Base-by-base conservation (phyloP, 1,140 invertebrate species). In the Megalopta genalis region DNA sequence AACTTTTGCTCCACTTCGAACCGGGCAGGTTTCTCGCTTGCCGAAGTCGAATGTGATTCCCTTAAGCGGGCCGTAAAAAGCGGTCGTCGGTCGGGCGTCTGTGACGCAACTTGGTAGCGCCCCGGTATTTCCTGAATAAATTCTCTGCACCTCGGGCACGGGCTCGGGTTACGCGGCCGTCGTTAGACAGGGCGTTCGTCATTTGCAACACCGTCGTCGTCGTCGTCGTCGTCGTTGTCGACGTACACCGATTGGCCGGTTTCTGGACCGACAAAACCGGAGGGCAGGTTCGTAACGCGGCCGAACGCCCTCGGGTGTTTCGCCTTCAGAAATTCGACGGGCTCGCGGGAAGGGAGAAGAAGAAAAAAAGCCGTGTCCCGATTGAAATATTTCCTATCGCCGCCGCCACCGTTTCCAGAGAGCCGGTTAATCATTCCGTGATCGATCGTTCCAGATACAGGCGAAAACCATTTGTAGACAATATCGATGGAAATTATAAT, bases 41-140 rank as follows among this genome's bases (percentile, higher is more conserved):
- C 77, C 81, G 73, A 85, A 87, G 86, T 83, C 87, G 82, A 88
- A 90, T 89, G 87, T 83, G 90, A 91, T 92, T 92, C 90, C 91
- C 90, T 92, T 92, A 92, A 90, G 78, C 73, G 90, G n/a, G 91
- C 60, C 39, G 86, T 86, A 92, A 91, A 92, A 91, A 92, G 89
- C 82, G 73, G 90, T 87, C 77, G 80, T 52, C 42, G 39, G 46
- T 82, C 78, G 69, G 57, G 59, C 32, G 4, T 21, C 62, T 57
- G 67, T 92, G 90, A 89, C 85, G 91, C 83, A 92, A 92, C 84
- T 32, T 16, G 71, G 76, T 87, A 85, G 86, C 88, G 80, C 87
- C 87, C 83, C 86, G 88, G 88, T 91, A 91, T 92, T 91, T 92
- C 90, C 90, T 91, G 88, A 91, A 90, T 91, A 90, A 90, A 92